phyloP scores from a whole-genome alignment of 2,888 invertebrate genomes.

The Cryptophagus acutangulus region DNA sequence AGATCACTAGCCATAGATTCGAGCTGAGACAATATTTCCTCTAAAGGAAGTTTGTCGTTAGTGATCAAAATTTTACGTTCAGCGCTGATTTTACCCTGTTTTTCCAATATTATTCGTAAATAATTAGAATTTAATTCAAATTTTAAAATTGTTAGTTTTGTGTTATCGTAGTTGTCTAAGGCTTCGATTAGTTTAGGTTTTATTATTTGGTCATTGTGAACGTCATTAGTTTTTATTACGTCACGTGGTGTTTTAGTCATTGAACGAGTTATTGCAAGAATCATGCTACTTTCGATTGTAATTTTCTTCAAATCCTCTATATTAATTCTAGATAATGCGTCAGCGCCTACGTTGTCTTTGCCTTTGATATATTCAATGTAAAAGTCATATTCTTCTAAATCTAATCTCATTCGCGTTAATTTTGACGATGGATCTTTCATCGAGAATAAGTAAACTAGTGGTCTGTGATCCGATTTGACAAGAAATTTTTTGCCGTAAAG shows the following conservation, averaged over 20 bases:
- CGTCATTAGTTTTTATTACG: too few relatives aligned
- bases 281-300: not conserved
- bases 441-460: constrained; percentile 18
- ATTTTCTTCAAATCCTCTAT: not conserved
- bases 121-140: too few relatives aligned
- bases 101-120: too few relatives aligned
- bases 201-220: too few relatives aligned
- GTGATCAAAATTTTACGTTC: too few relatives aligned
- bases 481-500: constrained; percentile 14
- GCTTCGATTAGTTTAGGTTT: not conserved
- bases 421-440: constrained; percentile 20
- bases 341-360: constrained; percentile 12
- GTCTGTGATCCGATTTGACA: constrained; percentile 19
- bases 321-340: constrained; percentile 10
- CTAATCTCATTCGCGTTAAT: constrained; percentile 18
- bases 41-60: not conserved
- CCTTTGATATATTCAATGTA: constrained; percentile 7
- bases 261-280: not conserved
- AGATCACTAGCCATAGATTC: not conserved
- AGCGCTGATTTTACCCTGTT: too few relatives aligned
- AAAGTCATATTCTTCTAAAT: constrained; percentile 17
- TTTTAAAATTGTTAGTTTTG: too few relatives aligned
- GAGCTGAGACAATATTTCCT: not conserved
- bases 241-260: too few relatives aligned
- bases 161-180: too few relatives aligned